Evolutionary conservation across 2,797 vertebrate genomes (phyloP).

Genomic region (Esox lucius): DNA sequence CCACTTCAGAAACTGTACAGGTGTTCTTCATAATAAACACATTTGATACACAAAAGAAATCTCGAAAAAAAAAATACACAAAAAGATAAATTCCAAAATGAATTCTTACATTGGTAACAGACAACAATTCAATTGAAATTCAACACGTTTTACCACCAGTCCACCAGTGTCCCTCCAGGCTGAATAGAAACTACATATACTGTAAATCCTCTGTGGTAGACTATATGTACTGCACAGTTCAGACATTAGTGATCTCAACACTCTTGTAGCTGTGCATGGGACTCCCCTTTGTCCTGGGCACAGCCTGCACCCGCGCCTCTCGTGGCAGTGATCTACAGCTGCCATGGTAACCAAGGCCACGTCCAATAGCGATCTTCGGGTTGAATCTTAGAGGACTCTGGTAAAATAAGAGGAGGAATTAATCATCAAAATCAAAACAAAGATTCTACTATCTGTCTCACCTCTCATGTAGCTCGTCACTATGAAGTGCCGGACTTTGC

Average conservation of each 20-base stretch:
- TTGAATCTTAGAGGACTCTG: conserved; percentile 68
- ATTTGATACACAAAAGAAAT: neutral
- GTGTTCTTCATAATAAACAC: too few species aligned
- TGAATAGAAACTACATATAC: too few species aligned
- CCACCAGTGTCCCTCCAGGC: neutral
- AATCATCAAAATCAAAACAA: neutral
- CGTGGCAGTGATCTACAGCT: conserved; percentile 71
- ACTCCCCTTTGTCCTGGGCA: conserved; percentile 69
- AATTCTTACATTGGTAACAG: neutral
- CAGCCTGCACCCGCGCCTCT: conserved; percentile 69
- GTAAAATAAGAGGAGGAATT: conserved; percentile 12
- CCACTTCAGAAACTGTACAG: too few species aligned
- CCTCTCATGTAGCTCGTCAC: too few species aligned
- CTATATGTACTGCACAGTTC: conserved; percentile 26
- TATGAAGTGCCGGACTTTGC: too few species aligned
- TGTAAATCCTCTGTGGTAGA: too few species aligned
- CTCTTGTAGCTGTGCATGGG: conserved; percentile 72
- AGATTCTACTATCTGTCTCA: neutral
- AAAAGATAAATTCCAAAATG: neutral
- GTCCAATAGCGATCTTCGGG: conserved; percentile 64
- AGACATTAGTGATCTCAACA: conserved; percentile 78
- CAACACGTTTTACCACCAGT: neutral
- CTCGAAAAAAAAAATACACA: too few species aligned
- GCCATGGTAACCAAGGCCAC: conserved; percentile 63
- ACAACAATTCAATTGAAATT: neutral